Percentiles rank a stretch among this genome's conserved stretches.
phyloP scores from a whole-genome alignment of 2,888 invertebrate genomes.

The Arrhopalites spinosus region DNA sequence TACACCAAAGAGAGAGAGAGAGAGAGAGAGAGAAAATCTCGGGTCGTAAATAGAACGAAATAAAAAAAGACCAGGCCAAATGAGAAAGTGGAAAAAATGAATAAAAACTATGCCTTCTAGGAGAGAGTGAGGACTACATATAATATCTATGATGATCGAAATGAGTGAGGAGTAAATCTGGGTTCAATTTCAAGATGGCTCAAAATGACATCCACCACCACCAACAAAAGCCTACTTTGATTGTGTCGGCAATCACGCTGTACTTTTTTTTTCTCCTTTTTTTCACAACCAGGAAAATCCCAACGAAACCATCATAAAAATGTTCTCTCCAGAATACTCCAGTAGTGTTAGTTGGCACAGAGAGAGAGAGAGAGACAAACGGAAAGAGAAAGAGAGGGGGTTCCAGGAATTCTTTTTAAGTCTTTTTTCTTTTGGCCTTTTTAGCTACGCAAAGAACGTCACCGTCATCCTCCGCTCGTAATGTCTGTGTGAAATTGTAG shows the following conservation, averaged over 20 bases:
- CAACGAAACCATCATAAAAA: conserved; percentile 10
- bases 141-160: conserved; percentile 7
- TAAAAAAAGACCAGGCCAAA: conserved; percentile 10
- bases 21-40: conserved; percentile 20
- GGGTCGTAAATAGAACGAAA: conserved; percentile 23
- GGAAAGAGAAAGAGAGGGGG: neutral
- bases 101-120: neutral
- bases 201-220: conserved; percentile 7
- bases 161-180: conserved; percentile 14
- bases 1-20: no score
- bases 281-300: conserved; percentile 4
- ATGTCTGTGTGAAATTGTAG: conserved; percentile 5
- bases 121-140: neutral
- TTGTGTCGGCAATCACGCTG: conserved; percentile 14
- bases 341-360: neutral
- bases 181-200: conserved; percentile 30
- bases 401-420: neutral
- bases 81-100: conserved; percentile 12
- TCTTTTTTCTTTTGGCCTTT: no score
- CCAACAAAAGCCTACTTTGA: conserved; percentile 11
- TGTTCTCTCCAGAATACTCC: conserved; percentile 6
- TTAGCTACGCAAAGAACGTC: no score
- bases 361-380: neutral
- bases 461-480: neutral
- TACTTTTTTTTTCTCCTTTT: conserved; percentile 1